Percentiles rank a stretch among this genome's conserved stretches.
Evolutionary conservation across 2,113 vertebrate genomes (phyloP).

Genomic region (Melanocharis versteri): DNA sequence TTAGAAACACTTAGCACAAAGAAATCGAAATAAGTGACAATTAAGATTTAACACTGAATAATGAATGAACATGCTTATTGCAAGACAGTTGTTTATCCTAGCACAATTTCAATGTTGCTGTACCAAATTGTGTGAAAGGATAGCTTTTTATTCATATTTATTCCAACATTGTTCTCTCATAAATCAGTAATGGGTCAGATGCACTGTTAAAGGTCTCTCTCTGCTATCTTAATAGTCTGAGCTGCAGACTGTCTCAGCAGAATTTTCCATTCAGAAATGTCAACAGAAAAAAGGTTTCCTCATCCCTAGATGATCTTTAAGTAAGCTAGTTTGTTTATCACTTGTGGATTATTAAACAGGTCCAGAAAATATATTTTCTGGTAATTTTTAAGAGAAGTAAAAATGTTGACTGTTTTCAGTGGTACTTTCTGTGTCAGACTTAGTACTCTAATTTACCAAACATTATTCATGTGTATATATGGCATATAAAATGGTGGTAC

Average conservation of each 20-base stretch:
- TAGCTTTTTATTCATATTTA: constrained; percentile 4
- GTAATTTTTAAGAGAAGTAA: not conserved
- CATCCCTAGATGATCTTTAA: not conserved
- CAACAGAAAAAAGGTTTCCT: constrained; percentile 9
- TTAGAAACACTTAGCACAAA: constrained; percentile 63
- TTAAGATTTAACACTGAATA: constrained; percentile 60
- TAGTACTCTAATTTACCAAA: not conserved
- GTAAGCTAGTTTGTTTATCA: not conserved
- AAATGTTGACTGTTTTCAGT: not conserved
- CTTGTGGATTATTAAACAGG: not conserved
- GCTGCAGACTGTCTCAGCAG: not conserved
- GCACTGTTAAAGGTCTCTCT: not conserved
- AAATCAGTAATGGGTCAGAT: constrained; percentile 15
- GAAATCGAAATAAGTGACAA: constrained; percentile 33
- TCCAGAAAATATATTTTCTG: not conserved
- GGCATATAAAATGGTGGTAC: not conserved
- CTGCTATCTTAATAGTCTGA: not conserved
- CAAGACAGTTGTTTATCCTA: constrained; percentile 11
- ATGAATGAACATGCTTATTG: constrained; percentile 14
- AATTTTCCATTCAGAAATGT: constrained; percentile 14
- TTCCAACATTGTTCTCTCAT: not conserved
- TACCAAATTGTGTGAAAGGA: constrained; percentile 7
- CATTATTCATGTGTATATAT: not conserved
- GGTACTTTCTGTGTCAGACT: not conserved
- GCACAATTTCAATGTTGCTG: not conserved